Conservation (phyloP, 2,113 vertebrate genomes). For the Zapornia atra region DNA sequence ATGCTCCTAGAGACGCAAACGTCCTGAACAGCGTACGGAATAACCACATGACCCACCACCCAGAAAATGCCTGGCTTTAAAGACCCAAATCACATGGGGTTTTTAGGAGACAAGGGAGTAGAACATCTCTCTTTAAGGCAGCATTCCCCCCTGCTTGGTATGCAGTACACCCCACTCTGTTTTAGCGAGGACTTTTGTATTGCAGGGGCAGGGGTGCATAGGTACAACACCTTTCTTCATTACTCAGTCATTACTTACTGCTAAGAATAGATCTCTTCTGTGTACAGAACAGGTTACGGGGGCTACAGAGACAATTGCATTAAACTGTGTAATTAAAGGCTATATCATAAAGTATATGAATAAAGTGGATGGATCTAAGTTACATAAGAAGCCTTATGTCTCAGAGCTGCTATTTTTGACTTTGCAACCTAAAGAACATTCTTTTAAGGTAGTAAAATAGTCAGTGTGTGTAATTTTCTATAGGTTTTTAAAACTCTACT, state of each 20-base stretch:
- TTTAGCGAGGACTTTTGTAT: no score
- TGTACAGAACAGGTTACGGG: background rate
- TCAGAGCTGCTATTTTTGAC: slow-evolving; percentile 30
- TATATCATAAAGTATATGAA: background rate
- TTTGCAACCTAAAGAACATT: background rate
- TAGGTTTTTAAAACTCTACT: background rate
- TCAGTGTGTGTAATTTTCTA: background rate
- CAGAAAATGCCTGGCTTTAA: background rate
- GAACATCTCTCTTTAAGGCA: background rate
- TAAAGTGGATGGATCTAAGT: background rate
- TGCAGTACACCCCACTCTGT: no score
- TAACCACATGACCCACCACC: no score
- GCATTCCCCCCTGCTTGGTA: background rate
- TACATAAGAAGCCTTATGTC: background rate
- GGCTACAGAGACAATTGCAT: slow-evolving; percentile 9
- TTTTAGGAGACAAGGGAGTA: background rate
- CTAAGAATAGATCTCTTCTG: slow-evolving; percentile 24
- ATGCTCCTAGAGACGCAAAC: background rate
- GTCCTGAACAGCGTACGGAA: background rate
- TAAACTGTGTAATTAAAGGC: slow-evolving; percentile 18
- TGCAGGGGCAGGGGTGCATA: background rate
- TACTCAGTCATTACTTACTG: background rate
- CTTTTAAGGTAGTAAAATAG: slow-evolving; percentile 12
- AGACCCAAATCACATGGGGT: background rate
- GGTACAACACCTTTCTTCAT: background rate